Percentiles rank a stretch among this genome's conserved stretches.
Evolutionary conservation across 2,888 invertebrate species (phyloP).

Genomic region (Noctua comes): DNA sequence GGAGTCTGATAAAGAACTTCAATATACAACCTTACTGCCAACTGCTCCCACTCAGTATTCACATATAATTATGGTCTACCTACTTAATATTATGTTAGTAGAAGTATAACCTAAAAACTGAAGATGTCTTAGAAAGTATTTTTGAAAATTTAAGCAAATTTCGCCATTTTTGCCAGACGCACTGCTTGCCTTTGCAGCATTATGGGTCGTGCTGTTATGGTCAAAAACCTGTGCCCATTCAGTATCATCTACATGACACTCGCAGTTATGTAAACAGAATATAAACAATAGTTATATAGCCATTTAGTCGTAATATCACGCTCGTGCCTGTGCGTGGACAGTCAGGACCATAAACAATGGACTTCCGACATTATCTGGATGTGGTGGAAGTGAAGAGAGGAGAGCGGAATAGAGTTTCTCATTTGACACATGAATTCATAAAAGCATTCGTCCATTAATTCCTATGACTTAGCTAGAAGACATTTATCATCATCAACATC

Average conservation of each 20-base stretch:
- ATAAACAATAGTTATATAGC: constrained; percentile 76
- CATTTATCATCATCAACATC: not conserved
- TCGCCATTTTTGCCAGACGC: not conserved
- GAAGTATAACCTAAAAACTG: too few species aligned
- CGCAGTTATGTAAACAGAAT: constrained; percentile 61
- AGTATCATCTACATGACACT: constrained; percentile 37
- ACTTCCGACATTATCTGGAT: constrained; percentile 74
- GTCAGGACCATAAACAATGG: constrained; percentile 75
- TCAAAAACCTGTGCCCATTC: constrained; percentile 28
- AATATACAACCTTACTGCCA: too few species aligned
- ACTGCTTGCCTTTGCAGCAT: not conserved
- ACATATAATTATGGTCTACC: not conserved
- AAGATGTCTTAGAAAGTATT: not conserved
- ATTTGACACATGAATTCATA: not conserved
- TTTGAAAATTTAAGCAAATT: not conserved
- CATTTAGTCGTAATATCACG: constrained; percentile 74
- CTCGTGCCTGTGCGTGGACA: constrained; percentile 76
- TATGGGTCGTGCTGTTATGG: not conserved
- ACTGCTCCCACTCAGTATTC: not conserved
- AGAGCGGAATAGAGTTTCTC: constrained; percentile 24
- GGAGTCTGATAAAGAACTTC: not conserved
- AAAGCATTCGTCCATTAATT: not conserved
- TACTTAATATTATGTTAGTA: not conserved
- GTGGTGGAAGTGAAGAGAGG: constrained; percentile 46
- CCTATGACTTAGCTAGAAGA: not conserved